These are phyloP conservation scores for Odontothrips loti DNA, from an alignment of 2,888 invertebrate species.

Conservation along the genomic window DNA sequence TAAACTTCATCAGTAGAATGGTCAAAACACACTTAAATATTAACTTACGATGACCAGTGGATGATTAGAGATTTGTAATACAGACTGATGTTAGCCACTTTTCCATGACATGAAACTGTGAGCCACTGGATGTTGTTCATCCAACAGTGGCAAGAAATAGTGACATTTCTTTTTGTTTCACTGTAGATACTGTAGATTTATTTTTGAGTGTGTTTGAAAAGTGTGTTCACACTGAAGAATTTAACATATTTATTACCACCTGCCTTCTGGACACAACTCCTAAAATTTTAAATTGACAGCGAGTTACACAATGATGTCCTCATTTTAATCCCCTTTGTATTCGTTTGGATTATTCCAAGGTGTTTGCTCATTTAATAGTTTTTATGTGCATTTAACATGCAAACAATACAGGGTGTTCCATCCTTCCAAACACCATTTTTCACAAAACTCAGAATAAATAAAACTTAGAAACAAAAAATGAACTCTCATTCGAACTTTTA, in stretches of 20 bases:
- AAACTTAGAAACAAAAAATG: not conserved
- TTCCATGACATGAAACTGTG: slow-evolving; percentile 16
- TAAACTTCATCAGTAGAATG: slow-evolving; percentile 3
- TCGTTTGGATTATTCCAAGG: not conserved
- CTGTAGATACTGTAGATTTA: not conserved
- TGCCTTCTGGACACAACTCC: not conserved
- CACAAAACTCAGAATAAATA: not conserved
- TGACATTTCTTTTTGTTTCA: not conserved
- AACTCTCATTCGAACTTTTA: not conserved
- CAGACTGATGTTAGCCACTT: slow-evolving; percentile 12
- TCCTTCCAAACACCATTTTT: not conserved
- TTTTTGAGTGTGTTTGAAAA: not conserved
- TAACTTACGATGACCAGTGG: not conserved
- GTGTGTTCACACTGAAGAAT: not conserved
- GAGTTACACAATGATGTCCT: not conserved
- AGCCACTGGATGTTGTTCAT: not conserved
- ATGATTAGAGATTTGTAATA: not conserved
- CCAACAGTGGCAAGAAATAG: not conserved
- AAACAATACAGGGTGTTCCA: not conserved
- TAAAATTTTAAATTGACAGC: not conserved
- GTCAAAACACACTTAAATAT: slow-evolving; percentile 9
- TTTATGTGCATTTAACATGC: not conserved
- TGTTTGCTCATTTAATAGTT: not conserved
- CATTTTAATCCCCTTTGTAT: not conserved
- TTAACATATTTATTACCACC: not conserved